Evolutionary conservation across 2,113 vertebrate genomes (phyloP).

Genomic region (Centropus unirufus): DNA sequence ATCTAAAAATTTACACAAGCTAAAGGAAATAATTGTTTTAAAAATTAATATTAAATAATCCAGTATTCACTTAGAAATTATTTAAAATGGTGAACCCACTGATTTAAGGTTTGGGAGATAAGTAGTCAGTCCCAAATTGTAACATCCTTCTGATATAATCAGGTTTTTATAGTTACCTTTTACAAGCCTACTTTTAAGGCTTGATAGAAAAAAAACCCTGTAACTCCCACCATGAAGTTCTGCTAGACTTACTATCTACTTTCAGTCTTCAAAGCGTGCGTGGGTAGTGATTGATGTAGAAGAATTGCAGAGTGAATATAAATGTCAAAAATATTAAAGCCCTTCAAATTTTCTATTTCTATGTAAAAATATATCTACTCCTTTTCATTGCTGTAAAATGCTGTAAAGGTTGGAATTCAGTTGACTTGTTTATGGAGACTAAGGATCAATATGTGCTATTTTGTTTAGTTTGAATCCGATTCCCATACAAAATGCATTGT

Average conservation of each 20-base stretch:
- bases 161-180: background rate
- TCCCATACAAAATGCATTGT: background rate
- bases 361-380: background rate
- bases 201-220: background rate
- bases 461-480: background rate
- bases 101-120: background rate
- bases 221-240: conserved; percentile 23
- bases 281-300: conserved; percentile 59
- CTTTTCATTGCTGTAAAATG: background rate
- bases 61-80: background rate
- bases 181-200: background rate
- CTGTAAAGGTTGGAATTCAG: background rate
- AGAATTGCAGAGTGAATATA: conserved; percentile 12
- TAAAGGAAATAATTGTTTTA: background rate
- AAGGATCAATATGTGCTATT: background rate
- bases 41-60: background rate
- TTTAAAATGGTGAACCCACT: background rate
- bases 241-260: conserved; percentile 52
- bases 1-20: background rate
- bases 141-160: background rate
- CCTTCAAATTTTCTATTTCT: conserved; percentile 1
- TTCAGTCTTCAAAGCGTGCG: conserved; percentile 37
- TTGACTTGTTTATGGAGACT: background rate
- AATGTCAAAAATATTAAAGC: conserved; percentile 40
- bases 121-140: background rate